Conservation (phyloP, 53 echinoderm and acorn worm genomes). For the Apostichopus leukothele region DNA sequence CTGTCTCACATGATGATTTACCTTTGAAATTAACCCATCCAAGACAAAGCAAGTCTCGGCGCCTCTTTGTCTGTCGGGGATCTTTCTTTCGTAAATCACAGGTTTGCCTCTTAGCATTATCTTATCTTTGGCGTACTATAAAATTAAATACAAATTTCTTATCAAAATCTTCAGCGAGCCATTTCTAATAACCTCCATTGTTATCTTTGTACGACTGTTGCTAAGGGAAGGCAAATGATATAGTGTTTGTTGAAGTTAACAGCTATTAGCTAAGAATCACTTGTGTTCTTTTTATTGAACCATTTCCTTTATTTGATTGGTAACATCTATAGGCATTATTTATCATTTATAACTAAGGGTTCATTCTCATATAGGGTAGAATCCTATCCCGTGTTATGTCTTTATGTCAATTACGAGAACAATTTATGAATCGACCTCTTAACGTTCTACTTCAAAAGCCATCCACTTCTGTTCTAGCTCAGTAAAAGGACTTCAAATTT, state of each 20-base stretch:
- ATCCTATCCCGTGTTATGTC: constrained; percentile 12
- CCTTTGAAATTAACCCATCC: not conserved
- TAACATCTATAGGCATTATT: constrained; percentile 24
- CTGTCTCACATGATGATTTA: not conserved
- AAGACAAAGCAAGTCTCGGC: not conserved
- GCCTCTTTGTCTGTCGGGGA: constrained; percentile 7
- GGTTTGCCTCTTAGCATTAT: constrained; percentile 17
- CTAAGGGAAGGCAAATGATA: constrained; percentile 1
- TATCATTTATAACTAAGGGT: constrained; percentile 27
- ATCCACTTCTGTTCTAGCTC: constrained; percentile 11
- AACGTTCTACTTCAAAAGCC: constrained; percentile 21
- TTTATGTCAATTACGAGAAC: constrained; percentile 26
- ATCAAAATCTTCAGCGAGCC: constrained; percentile 26
- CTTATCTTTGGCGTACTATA: not conserved
- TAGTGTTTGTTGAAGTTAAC: constrained; percentile 42
- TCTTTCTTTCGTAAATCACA: constrained; percentile 40
- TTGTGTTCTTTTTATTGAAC: constrained; percentile 7
- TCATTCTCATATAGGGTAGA: constrained; percentile 6
- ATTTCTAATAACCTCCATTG: not conserved
- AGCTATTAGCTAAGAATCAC: constrained; percentile 29
- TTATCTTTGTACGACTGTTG: not conserved
- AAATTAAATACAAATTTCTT: constrained; percentile 29
- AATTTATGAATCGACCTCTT: constrained; percentile 33
- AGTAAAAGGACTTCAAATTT: constrained; percentile 35
- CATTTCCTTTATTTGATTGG: not conserved